Conservation (phyloP, 2,113 vertebrate species). For the Phaethon lepturus region DNA sequence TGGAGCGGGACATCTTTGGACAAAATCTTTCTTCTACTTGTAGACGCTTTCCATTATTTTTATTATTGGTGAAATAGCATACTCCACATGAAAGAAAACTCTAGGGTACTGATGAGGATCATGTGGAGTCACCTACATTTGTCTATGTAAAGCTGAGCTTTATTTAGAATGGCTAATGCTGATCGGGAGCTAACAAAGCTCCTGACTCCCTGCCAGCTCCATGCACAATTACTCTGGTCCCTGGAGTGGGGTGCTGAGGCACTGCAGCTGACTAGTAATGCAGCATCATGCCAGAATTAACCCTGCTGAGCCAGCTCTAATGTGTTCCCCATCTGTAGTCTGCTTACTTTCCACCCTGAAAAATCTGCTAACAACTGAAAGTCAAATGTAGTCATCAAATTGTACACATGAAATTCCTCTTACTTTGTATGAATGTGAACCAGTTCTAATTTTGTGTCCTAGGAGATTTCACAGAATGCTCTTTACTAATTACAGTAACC, state of each 20-base stretch:
- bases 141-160: slow-evolving; percentile 26
- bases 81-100: not conserved
- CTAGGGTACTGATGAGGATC: not conserved
- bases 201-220: slow-evolving; percentile 43
- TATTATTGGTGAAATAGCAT: not conserved
- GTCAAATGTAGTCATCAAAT: not conserved
- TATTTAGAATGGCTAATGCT: slow-evolving; percentile 63
- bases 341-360: slow-evolving; percentile 23
- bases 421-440: not conserved
- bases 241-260: slow-evolving; percentile 44
- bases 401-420: not conserved
- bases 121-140: slow-evolving; percentile 41
- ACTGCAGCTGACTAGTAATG: slow-evolving; percentile 46
- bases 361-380: slow-evolving; percentile 19
- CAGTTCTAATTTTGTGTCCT: slow-evolving; percentile 4
- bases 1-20: not conserved
- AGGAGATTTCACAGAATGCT: not conserved
- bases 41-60: not conserved
- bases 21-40: not conserved
- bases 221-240: slow-evolving; percentile 33
- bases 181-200: slow-evolving; percentile 53
- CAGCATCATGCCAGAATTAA: slow-evolving; percentile 64
- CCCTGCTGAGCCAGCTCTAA: slow-evolving; percentile 62
- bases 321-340: slow-evolving; percentile 26
- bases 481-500: not conserved